Base-by-base conservation (phyloP, 1,140 invertebrate genomes). In the Drosophila eugracilis region DNA sequence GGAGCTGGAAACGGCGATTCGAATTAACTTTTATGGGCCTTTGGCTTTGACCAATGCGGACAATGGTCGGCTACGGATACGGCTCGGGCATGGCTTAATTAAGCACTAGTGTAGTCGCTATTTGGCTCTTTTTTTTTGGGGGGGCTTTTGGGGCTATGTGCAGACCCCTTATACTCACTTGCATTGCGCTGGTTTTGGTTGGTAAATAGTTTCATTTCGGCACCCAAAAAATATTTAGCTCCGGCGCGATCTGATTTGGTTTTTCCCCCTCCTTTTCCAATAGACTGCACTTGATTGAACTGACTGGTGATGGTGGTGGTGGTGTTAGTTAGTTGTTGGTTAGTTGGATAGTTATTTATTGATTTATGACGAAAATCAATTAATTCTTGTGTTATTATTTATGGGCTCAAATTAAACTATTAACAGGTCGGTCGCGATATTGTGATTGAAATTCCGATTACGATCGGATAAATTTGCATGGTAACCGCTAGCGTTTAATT, bases 151-250 rank as follows among this genome's bases (percentile, higher is more conserved):
- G 34, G 59, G 32, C 44, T 42, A n/a, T n/a, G 32, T 17, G 10
- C 32, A 12, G 85, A 88, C 81, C 88, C 81, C 88, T 75, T 32
- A 26, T 84, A 85, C 81, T 85, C 78, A 85, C 81, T 86, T 88
- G 81, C 74, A 85, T 85, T 88, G 77, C 81, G 81, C 69, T 85
- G 81, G 30, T 62, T 88, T 77, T 86, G 62, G 47, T 77, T 85
- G 60, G 81, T 55, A 58, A 85, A 85, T 45, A 85, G 77, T 77
- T 85, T 85, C 81, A 85, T 85, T 81, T 77, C 58, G 15, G 60
- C 24, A 28, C 44, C 39, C 30, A n/a, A 59, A 58, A 79, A 59
- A 50, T 14, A n/a, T 36, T n/a, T 30, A 12, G 44, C 32, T 45
- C 62, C 32, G 19, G 22, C 28, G 28, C 34, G 36, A 67, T 67